A percentile compares a stretch with the other conserved stretches of the same genome.
Conservation (phyloP, 2,113 vertebrate species). For the Neodontobutis hainanensis region DNA sequence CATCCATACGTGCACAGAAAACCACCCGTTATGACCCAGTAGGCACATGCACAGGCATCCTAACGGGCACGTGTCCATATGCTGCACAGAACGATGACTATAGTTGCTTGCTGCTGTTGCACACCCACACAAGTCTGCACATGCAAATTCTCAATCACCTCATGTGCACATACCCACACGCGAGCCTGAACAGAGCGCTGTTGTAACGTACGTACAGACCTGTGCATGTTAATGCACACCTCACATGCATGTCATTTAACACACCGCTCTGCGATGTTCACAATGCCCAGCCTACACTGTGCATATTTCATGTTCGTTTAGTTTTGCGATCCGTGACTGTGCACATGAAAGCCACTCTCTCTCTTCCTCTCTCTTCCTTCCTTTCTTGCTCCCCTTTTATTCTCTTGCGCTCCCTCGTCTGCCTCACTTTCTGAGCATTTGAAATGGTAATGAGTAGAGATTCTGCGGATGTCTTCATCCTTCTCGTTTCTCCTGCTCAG, state of each 20-base stretch:
- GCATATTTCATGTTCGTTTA: conserved; percentile 78
- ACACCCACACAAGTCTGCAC: conserved; percentile 55
- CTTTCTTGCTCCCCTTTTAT: conserved; percentile 54
- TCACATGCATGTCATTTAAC: conserved; percentile 42
- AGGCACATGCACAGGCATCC: conserved; percentile 59
- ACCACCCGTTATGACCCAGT: conserved; percentile 60
- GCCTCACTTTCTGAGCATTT: conserved; percentile 70
- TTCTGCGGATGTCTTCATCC: conserved; percentile 78
- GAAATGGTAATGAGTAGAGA: conserved; percentile 79
- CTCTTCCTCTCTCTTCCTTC: conserved; percentile 38
- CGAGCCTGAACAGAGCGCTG: neutral
- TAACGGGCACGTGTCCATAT: conserved; percentile 56
- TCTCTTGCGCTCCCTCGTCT: conserved; percentile 60
- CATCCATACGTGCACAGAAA: conserved; percentile 20
- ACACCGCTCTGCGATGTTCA: conserved; percentile 28
- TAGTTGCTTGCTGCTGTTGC: conserved; percentile 23
- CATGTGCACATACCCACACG: neutral
- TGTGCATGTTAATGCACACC: conserved; percentile 35
- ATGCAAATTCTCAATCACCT: conserved; percentile 40
- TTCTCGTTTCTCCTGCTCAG: conserved; percentile 52
- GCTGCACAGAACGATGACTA: conserved; percentile 41
- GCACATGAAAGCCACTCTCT: conserved; percentile 74
- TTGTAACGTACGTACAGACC: conserved; percentile 26
- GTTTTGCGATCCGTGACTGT: conserved; percentile 69
- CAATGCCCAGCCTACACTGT: conserved; percentile 52